Percentiles rank a stretch among this genome's conserved stretches.
Conservation (phyloP, 2,113 vertebrate species). For the Paramormyrops kingsleyae region DNA sequence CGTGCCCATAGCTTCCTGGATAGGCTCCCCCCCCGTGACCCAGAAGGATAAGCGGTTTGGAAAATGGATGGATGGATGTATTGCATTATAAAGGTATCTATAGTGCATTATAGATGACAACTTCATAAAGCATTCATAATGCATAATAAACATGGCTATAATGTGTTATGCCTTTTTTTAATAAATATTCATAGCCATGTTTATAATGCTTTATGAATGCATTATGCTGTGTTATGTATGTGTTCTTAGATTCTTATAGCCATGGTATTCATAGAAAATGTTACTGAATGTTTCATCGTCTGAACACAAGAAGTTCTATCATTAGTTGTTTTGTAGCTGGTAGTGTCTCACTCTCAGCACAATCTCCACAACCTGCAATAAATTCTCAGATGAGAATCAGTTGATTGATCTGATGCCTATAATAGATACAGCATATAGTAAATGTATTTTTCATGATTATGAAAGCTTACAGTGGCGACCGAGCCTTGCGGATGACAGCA, state of each 20-base stretch:
- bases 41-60: too few species aligned
- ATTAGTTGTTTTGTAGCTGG: background rate
- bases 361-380: background rate
- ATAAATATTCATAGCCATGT: background rate
- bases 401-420: background rate
- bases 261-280: background rate
- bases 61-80: background rate
- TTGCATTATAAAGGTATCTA: background rate
- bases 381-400: background rate
- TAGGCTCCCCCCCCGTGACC: too few species aligned
- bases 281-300: background rate
- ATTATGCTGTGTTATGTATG: background rate
- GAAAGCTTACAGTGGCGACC: background rate
- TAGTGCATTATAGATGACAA: background rate
- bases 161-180: background rate
- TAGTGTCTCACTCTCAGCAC: background rate
- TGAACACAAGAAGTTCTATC: background rate
- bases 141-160: background rate
- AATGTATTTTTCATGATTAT: background rate
- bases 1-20: too few species aligned
- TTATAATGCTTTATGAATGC: background rate
- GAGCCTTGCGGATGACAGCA: background rate
- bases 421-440: background rate
- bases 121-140: background rate
- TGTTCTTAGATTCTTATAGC: background rate